Conservation (phyloP, 2,113 vertebrate species). For the Clinocottus analis region DNA sequence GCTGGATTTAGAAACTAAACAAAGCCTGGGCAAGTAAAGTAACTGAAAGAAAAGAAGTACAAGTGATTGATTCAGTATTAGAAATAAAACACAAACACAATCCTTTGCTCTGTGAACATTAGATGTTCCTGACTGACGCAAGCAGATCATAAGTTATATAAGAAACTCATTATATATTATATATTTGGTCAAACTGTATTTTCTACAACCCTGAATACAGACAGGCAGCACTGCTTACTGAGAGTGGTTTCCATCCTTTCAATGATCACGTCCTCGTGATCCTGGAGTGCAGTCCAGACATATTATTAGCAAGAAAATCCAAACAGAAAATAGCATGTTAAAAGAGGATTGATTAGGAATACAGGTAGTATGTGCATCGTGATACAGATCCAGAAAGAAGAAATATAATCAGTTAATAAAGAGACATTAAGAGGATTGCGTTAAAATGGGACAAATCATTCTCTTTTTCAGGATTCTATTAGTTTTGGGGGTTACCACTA, state of each 20-base stretch:
- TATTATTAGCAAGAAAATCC: not conserved
- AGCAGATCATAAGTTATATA: not conserved
- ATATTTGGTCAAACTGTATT: constrained; percentile 1
- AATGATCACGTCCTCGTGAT: not conserved
- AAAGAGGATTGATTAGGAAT: not conserved
- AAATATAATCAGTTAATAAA: not conserved
- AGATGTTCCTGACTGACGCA: not conserved
- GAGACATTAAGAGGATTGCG: not conserved
- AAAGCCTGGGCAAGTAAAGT: not conserved
- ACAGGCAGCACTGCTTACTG: not conserved
- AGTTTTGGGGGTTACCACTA: not conserved
- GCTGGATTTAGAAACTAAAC: not conserved
- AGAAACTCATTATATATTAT: not conserved
- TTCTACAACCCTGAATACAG: not conserved
- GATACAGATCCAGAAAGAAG: not conserved
- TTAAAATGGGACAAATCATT: not conserved
- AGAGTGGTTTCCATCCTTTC: not conserved
- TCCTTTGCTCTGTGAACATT: not conserved
- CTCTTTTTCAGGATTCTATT: not conserved
- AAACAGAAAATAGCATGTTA: not conserved
- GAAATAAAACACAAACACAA: not conserved
- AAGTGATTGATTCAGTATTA: constrained; percentile 14
- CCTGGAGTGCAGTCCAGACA: not conserved
- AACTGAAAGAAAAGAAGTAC: not conserved
- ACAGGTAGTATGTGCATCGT: not conserved